Evolutionary conservation across 2,797 vertebrate species (phyloP).

Genomic region (Coendou prehensilis): DNA sequence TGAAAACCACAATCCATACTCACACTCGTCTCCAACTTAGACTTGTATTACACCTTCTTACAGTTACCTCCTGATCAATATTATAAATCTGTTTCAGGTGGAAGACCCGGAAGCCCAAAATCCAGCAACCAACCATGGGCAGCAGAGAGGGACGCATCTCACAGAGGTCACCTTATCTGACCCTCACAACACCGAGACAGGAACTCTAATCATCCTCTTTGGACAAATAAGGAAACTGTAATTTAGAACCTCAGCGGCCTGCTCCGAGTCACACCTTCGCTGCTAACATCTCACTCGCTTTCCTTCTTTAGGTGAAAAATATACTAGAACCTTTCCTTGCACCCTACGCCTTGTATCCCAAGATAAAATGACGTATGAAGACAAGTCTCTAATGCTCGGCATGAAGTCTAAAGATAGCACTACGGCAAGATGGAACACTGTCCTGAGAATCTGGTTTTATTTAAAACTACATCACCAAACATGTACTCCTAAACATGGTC

Average conservation of each 20-base stretch:
- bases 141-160: neutral
- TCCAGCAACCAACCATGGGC: neutral
- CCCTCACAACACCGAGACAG: neutral
- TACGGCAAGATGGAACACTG: neutral
- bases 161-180: neutral
- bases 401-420: neutral
- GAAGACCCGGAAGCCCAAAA: neutral
- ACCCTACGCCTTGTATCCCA: neutral
- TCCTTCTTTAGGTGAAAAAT: neutral
- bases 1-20: neutral
- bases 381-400: neutral
- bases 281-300: neutral
- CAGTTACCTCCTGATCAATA: slow-evolving; percentile 25
- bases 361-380: neutral
- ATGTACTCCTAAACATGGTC: neutral
- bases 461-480: neutral
- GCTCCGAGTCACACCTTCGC: neutral
- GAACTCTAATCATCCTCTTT: neutral
- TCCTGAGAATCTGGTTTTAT: neutral
- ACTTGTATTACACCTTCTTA: neutral
- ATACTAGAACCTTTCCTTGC: neutral
- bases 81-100: neutral
- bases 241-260: slow-evolving; percentile 5
- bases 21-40: neutral
- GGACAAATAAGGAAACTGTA: neutral